These are phyloP conservation scores for Galemys pyrenaicus DNA, from an alignment of 2,113 vertebrate genomes.

Conservation along the genomic window DNA sequence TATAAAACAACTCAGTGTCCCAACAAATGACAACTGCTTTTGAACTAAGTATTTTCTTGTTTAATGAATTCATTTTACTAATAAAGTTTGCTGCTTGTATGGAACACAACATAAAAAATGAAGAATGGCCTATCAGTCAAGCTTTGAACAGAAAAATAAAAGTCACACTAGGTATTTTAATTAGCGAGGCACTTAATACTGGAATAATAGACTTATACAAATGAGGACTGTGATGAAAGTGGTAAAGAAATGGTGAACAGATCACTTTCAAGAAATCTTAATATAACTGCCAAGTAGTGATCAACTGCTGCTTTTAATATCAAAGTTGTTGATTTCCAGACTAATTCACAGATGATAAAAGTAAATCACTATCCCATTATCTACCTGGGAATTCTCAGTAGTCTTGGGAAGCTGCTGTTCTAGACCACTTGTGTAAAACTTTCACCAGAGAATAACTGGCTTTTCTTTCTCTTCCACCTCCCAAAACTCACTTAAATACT, in stretches of 20 bases:
- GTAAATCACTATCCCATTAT: neutral
- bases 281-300: neutral
- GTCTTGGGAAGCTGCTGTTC: neutral
- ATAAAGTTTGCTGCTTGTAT: neutral
- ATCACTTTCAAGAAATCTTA: neutral
- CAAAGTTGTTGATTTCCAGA: neutral
- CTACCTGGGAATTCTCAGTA: neutral
- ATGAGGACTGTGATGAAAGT: neutral
- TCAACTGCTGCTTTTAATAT: neutral
- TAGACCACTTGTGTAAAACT: neutral
- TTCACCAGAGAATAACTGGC: neutral
- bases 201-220: neutral
- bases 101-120: neutral
- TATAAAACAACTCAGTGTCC: neutral
- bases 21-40: neutral
- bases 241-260: neutral
- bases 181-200: neutral
- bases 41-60: neutral
- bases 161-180: neutral
- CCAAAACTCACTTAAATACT: neutral
- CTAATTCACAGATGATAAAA: neutral
- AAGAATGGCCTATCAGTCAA: neutral
- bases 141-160: neutral
- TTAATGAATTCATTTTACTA: neutral
- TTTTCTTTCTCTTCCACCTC: neutral